Conservation (phyloP, 2,888 invertebrate species). For the Cotesia congregata region DNA sequence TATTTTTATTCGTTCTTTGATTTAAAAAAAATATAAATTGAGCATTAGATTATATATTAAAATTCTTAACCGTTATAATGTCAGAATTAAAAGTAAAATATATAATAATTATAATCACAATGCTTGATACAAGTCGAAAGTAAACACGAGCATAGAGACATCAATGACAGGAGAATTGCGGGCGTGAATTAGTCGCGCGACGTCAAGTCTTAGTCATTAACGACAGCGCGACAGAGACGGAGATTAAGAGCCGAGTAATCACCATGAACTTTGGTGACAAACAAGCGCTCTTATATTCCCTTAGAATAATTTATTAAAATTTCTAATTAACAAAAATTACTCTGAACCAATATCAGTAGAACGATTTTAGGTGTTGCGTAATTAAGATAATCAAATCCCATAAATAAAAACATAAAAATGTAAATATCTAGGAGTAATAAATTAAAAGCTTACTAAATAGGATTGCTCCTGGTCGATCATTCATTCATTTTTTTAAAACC, state of each 20-base stretch:
- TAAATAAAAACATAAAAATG: not conserved
- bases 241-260: not conserved
- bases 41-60: not conserved
- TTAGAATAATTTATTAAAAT: not conserved
- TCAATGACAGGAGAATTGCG: not conserved
- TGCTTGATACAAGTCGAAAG: too few species aligned
- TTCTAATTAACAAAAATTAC: not conserved
- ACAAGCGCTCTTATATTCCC: too few species aligned
- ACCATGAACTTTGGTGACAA: too few species aligned
- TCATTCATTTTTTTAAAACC: not conserved
- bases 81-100: too few species aligned
- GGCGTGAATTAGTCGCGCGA: not conserved
- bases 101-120: too few species aligned
- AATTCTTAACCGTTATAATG: too few species aligned
- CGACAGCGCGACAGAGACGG: not conserved
- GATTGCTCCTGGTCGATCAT: not conserved
- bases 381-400: not conserved
- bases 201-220: not conserved
- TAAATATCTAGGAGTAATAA: not conserved
- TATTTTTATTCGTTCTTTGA: not conserved
- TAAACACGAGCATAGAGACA: not conserved
- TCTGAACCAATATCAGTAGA: not conserved
- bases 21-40: not conserved
- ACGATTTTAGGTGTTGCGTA: not conserved
- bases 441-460: slow-evolving; percentile 1